phyloP scores from a whole-genome alignment of 2,888 invertebrate species.

The Cartodere bifasciata region DNA sequence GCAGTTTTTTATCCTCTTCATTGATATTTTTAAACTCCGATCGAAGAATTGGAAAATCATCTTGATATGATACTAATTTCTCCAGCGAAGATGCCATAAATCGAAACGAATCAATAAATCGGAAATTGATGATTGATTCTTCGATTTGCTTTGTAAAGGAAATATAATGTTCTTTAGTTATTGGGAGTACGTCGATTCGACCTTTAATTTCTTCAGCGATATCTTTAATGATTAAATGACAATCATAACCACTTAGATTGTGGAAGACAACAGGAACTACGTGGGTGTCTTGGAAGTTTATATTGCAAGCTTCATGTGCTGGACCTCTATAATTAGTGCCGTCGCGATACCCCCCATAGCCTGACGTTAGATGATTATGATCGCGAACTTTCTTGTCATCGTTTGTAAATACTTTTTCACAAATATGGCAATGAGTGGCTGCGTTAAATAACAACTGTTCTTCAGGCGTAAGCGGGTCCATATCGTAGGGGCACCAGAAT shows the following conservation, averaged over 20 bases:
- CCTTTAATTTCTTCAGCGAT: conserved; percentile 5
- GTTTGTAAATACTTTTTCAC: no score
- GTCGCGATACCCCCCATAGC: no score
- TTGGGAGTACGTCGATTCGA: conserved; percentile 4
- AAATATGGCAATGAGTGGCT: conserved; percentile 9
- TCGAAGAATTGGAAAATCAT: conserved; percentile 1
- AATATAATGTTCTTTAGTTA: conserved; percentile 7
- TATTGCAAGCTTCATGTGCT: conserved; percentile 6
- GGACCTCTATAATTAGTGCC: no score
- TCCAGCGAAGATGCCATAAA: conserved; percentile 3
- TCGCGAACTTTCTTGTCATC: conserved; percentile 7
- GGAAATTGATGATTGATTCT: conserved; percentile 1
- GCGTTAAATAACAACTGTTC: conserved; percentile 5
- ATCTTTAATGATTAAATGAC: conserved; percentile 11
- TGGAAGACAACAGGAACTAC: conserved; percentile 8
- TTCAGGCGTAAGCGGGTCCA: conserved; percentile 7
- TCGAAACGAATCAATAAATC: conserved; percentile 8
- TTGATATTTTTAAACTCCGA: neutral
- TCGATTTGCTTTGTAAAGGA: conserved; percentile 6
- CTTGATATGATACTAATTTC: conserved; percentile 1
- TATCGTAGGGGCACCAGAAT: conserved; percentile 8
- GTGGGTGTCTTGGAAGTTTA: neutral
- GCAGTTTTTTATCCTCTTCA: neutral
- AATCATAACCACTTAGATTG: conserved; percentile 13
- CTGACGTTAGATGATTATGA: conserved; percentile 3